Conservation (phyloP, 2,888 invertebrate genomes). For the Parasteatoda lunata region DNA sequence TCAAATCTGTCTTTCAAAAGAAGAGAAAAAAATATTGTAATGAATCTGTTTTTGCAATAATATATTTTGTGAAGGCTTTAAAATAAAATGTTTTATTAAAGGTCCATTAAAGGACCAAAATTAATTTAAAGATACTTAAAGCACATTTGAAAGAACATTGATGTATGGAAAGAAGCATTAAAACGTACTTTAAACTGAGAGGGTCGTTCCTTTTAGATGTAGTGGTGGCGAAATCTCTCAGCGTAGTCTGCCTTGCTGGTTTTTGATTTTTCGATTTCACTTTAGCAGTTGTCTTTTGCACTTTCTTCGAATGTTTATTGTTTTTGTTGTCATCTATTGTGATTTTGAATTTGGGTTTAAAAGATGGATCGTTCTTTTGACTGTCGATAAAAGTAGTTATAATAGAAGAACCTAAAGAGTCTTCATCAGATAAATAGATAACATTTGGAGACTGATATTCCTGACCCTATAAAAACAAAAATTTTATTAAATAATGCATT, state of each 20-base stretch:
- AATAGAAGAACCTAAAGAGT: slow-evolving; percentile 29
- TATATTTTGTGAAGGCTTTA: too few relatives aligned
- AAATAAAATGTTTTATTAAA: too few relatives aligned
- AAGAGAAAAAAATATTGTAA: too few relatives aligned
- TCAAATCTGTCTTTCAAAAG: too few relatives aligned
- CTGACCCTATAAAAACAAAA: slow-evolving; percentile 4
- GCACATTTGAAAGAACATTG: too few relatives aligned
- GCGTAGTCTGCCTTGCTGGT: slow-evolving; percentile 7
- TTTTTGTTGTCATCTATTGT: too few relatives aligned
- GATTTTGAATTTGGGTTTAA: not conserved
- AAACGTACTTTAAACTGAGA: too few relatives aligned
- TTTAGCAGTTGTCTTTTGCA: not conserved
- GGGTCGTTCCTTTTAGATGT: not conserved
- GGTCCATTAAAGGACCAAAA: too few relatives aligned
- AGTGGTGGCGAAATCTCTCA: slow-evolving; percentile 13
- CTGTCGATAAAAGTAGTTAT: slow-evolving; percentile 16
- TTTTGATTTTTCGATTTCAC: not conserved
- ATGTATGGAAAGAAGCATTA: too few relatives aligned
- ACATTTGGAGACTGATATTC: not conserved
- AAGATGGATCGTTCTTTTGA: slow-evolving; percentile 35
- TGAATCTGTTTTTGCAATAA: too few relatives aligned
- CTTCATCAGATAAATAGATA: slow-evolving; percentile 23
- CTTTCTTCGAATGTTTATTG: not conserved
- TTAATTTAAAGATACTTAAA: too few relatives aligned
- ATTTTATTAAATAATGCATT: too few relatives aligned